Percentiles rank a stretch among this genome's conserved stretches.
These are phyloP conservation scores for Rattus norvegicus DNA, from an alignment of 2,113 vertebrate genomes.

Conservation along the genomic window DNA sequence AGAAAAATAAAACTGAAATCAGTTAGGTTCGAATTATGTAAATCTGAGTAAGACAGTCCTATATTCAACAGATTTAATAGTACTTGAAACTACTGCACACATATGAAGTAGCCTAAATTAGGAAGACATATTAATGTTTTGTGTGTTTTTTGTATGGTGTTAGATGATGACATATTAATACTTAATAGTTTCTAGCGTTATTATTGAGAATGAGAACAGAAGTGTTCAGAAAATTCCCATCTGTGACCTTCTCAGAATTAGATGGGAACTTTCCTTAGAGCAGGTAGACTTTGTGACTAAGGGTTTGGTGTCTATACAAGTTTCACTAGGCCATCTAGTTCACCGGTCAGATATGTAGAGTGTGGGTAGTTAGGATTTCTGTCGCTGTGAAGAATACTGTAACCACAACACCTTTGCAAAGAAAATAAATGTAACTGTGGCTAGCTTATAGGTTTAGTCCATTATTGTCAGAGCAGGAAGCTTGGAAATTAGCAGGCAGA, in stretches of 20 bases:
- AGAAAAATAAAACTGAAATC: background rate
- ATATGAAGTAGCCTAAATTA: conserved; percentile 25
- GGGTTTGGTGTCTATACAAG: background rate
- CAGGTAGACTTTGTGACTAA: background rate
- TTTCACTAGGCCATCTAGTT: background rate
- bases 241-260: background rate
- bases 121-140: background rate
- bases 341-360: background rate
- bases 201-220: background rate
- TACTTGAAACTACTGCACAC: conserved; percentile 9
- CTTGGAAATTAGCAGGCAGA: background rate
- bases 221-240: background rate
- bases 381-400: background rate
- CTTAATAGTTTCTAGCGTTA: conserved; percentile 28
- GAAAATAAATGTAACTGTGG: background rate
- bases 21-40: background rate
- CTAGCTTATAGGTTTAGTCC: background rate
- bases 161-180: background rate
- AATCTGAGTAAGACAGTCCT: background rate
- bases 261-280: background rate
- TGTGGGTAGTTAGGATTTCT: background rate
- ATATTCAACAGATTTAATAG: background rate
- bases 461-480: background rate
- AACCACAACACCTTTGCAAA: background rate
- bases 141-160: background rate